Percentiles rank a stretch among this genome's conserved stretches.
Conservation (phyloP, 2,888 invertebrate genomes). For the Drosophila suboccidentalis region DNA sequence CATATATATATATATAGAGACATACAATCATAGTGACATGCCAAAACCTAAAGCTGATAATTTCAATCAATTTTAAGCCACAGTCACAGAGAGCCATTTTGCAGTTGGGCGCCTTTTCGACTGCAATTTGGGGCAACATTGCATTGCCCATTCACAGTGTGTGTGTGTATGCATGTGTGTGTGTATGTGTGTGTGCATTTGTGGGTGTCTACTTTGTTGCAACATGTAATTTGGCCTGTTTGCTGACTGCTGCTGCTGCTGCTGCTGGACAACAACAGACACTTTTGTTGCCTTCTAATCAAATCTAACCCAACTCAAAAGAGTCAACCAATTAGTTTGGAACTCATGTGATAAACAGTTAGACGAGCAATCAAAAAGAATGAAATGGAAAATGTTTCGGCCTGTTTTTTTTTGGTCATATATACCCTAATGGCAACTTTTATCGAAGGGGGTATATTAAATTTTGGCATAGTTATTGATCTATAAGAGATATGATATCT, state of each 20-base stretch:
- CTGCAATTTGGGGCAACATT: slow-evolving; percentile 50
- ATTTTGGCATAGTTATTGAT: neutral
- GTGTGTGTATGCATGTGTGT: neutral
- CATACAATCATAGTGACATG: slow-evolving; percentile 55
- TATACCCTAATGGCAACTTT: slow-evolving; percentile 7
- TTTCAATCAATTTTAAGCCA: slow-evolving; percentile 81
- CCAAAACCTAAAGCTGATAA: slow-evolving; percentile 80
- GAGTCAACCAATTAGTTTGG: slow-evolving; percentile 63
- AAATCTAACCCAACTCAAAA: slow-evolving; percentile 69
- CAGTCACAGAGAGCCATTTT: slow-evolving; percentile 53
- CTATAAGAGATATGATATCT: neutral
- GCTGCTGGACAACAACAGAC: slow-evolving; percentile 4
- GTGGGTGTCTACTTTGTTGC: slow-evolving; percentile 37
- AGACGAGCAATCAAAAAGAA: slow-evolving; percentile 46
- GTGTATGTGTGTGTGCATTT: neutral
- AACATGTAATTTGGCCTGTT: slow-evolving; percentile 48
- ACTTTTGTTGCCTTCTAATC: slow-evolving; percentile 57
- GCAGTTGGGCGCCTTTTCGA: slow-evolving; percentile 55
- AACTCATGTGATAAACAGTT: slow-evolving; percentile 73
- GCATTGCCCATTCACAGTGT: slow-evolving; percentile 13
- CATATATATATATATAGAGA: neutral
- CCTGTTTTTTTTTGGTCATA: slow-evolving; percentile 14
- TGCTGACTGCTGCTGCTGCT: slow-evolving; percentile 32
- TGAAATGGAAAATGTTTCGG: slow-evolving; percentile 49
- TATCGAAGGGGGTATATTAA: neutral